Percentiles rank a stretch among this genome's conserved stretches.
These are phyloP conservation scores for Sminthurinus signatus DNA, from an alignment of 1,140 invertebrate genomes.

Conservation along the genomic window DNA sequence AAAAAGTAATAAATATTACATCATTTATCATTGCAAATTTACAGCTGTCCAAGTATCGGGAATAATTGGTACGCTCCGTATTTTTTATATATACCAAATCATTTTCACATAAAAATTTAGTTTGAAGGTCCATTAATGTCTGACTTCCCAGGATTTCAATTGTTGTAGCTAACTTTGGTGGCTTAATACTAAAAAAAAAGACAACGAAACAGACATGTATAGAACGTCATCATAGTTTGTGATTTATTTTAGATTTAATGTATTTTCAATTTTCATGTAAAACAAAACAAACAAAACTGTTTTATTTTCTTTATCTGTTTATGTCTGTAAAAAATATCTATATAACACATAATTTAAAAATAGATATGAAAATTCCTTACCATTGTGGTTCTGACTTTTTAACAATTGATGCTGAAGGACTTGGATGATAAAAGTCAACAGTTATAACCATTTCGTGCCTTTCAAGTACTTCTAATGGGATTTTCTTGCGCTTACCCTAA, in stretches of 20 bases:
- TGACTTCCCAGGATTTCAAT: conserved; percentile 56
- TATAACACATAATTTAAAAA: no score
- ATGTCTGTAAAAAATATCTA: no score
- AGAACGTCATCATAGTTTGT: no score
- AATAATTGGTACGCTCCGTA: conserved; percentile 1
- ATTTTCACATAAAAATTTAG: conserved; percentile 60
- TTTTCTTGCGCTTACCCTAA: background rate
- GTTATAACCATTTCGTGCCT: background rate
- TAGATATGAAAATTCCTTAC: no score
- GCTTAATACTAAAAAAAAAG: conserved; percentile 40
- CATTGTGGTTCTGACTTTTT: no score
- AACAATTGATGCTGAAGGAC: background rate
- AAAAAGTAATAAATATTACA: background rate
- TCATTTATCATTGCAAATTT: background rate
- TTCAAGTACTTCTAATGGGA: background rate
- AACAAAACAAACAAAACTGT: no score
- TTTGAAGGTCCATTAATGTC: conserved; percentile 56
- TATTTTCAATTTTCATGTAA: no score
- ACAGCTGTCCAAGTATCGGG: background rate
- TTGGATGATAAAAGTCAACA: conserved; percentile 3
- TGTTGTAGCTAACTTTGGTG: conserved; percentile 50
- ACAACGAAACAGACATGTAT: no score
- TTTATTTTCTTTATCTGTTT: no score
- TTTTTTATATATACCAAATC: conserved; percentile 50
- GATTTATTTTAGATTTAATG: no score